Conservation (phyloP, 2,888 invertebrate species). For the Gasteruption jaculator region DNA sequence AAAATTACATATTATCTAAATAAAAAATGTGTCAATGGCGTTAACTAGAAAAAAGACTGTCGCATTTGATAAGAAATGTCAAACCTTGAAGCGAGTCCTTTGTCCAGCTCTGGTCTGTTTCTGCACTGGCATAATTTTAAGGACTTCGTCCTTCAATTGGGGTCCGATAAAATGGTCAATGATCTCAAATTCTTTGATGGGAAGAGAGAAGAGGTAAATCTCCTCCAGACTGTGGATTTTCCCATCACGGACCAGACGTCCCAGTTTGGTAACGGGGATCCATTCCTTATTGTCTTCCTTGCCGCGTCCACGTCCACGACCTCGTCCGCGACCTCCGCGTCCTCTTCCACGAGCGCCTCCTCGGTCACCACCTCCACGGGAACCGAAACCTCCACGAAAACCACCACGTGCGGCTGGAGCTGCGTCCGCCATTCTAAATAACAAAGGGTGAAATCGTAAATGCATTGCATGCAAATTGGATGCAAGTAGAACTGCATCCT, state of each 20-base stretch:
- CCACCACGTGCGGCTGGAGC: slow-evolving; percentile 96
- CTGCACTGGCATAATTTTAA: slow-evolving; percentile 99
- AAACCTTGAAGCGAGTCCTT: slow-evolving; percentile 95
- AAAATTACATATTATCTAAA: too few relatives aligned
- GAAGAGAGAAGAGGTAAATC: slow-evolving; percentile 96
- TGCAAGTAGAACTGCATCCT: neutral
- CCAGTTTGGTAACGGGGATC: slow-evolving; percentile 97
- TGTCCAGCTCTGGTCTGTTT: slow-evolving; percentile 99
- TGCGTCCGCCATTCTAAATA: slow-evolving; percentile 90
- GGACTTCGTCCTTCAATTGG: slow-evolving; percentile 92
- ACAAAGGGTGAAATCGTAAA: slow-evolving; percentile 6
- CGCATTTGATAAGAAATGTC: too few relatives aligned
- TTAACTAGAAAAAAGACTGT: too few relatives aligned
- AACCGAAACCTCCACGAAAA: slow-evolving; percentile 84
- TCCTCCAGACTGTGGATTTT: slow-evolving; percentile 95
- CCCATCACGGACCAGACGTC: slow-evolving; percentile 92
- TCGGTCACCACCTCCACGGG: slow-evolving; percentile 63
- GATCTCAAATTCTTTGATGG: slow-evolving; percentile 99
- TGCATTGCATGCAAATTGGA: neutral
- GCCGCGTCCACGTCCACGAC: slow-evolving; percentile 79
- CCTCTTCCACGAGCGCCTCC: slow-evolving; percentile 64
- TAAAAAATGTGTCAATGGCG: too few relatives aligned
- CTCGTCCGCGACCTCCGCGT: slow-evolving; percentile 74
- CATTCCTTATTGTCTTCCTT: slow-evolving; percentile 98
- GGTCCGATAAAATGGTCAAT: slow-evolving; percentile 96